Percentiles rank a stretch among this genome's conserved stretches.
Conservation (phyloP, 53 echinoderm and acorn worm genomes). For the Holothuria leucospilota region DNA sequence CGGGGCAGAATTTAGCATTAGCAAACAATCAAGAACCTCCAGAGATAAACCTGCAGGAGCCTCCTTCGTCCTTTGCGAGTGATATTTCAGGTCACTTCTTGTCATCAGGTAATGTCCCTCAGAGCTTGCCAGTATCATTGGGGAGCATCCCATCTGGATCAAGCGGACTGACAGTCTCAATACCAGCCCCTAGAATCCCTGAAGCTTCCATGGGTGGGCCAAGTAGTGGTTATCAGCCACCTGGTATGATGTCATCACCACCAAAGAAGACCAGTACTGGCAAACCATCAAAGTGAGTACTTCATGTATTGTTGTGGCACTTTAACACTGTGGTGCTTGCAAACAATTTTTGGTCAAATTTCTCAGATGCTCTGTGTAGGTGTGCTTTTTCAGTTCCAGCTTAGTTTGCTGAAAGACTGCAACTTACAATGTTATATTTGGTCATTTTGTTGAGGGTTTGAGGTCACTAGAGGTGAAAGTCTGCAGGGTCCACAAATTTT, state of each 20-base stretch:
- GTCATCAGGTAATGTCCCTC: background rate
- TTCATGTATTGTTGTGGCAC: no score
- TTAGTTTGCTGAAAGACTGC: no score
- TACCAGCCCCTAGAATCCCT: constrained; percentile 42
- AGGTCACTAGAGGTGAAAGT: no score
- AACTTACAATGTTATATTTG: no score
- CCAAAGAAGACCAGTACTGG: constrained; percentile 14
- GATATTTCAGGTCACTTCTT: constrained; percentile 30
- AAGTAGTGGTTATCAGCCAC: constrained; percentile 29
- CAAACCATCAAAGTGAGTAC: constrained; percentile 13
- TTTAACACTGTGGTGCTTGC: no score
- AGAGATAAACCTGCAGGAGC: constrained; percentile 44
- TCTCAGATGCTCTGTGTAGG: no score
- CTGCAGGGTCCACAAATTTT: no score
- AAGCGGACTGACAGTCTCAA: constrained; percentile 64
- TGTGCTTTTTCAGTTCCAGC: no score
- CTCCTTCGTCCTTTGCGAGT: constrained; percentile 41
- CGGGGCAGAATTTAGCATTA: constrained; percentile 21
- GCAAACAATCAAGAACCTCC: constrained; percentile 28
- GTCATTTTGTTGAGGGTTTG: no score
- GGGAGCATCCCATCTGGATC: constrained; percentile 44
- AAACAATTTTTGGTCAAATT: no score
- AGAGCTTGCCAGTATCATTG: constrained; percentile 6
- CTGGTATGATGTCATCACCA: constrained; percentile 7
- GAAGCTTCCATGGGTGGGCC: constrained; percentile 25